A percentile compares a stretch with the other conserved stretches of the same genome.
phyloP scores from a whole-genome alignment of 2,113 vertebrate genomes.

The Anas platyrhynchos region DNA sequence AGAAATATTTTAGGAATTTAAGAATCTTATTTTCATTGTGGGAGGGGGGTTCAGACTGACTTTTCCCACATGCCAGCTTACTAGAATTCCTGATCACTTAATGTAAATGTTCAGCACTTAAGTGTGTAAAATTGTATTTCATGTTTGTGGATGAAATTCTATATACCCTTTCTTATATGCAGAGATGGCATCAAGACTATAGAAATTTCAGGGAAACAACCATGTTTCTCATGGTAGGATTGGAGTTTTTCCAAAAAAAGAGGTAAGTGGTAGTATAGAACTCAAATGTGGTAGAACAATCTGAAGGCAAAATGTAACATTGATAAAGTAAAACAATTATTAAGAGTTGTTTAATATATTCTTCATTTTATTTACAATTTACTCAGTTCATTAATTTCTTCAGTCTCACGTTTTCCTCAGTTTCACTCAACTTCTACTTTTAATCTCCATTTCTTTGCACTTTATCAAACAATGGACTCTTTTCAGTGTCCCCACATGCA shows the following conservation, averaged over 20 bases:
- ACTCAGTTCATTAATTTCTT: neutral
- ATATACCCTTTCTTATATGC: slow-evolving; percentile 35
- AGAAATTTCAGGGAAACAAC: slow-evolving; percentile 92
- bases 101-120: neutral
- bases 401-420: neutral
- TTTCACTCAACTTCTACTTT: neutral
- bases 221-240: slow-evolving; percentile 91
- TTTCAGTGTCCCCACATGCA: neutral
- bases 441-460: neutral
- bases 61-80: neutral
- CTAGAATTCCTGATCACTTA: neutral
- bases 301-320: neutral
- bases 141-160: slow-evolving; percentile 26
- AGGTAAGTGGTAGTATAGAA: slow-evolving; percentile 73
- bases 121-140: neutral
- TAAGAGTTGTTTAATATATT: neutral
- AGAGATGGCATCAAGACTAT: slow-evolving; percentile 97
- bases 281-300: neutral
- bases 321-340: neutral
- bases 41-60: neutral
- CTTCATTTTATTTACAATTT: neutral
- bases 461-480: neutral
- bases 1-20: neutral
- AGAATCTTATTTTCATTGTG: neutral
- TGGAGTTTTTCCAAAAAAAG: slow-evolving; percentile 94